These are phyloP conservation scores for Adelognathus sp. DNA, from an alignment of 2,888 invertebrate species.

Conservation along the genomic window DNA sequence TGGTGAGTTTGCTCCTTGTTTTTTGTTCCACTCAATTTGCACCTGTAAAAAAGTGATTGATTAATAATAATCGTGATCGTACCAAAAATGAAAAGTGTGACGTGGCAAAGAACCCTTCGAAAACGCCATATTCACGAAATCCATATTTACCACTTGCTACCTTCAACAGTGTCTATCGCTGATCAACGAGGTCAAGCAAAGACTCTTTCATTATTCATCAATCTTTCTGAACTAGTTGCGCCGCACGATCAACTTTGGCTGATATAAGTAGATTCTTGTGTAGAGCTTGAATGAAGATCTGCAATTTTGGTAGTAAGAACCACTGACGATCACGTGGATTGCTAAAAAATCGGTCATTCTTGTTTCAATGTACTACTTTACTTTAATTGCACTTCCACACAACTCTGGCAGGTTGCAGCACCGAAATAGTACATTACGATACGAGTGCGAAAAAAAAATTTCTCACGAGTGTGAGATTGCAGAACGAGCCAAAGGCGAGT, in stretches of 20 bases:
- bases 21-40: neutral
- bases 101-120: neutral
- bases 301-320: too few species aligned
- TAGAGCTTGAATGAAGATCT: neutral
- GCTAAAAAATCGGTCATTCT: too few species aligned
- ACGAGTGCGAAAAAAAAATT: too few species aligned
- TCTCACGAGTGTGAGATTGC: too few species aligned
- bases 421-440: too few species aligned
- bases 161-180: constrained; percentile 4
- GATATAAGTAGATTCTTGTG: constrained; percentile 16
- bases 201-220: constrained; percentile 22
- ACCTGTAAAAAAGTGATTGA: neutral
- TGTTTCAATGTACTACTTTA: too few species aligned
- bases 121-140: neutral
- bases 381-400: too few species aligned
- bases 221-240: constrained; percentile 11
- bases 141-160: neutral
- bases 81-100: neutral
- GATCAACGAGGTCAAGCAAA: constrained; percentile 40
- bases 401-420: too few species aligned
- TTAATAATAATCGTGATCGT: neutral
- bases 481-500: too few species aligned
- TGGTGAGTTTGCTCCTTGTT: constrained; percentile 62
- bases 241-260: constrained; percentile 17
- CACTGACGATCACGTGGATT: too few species aligned